Conservation (phyloP, 2,888 invertebrate species). For the Crioceris asparagi region DNA sequence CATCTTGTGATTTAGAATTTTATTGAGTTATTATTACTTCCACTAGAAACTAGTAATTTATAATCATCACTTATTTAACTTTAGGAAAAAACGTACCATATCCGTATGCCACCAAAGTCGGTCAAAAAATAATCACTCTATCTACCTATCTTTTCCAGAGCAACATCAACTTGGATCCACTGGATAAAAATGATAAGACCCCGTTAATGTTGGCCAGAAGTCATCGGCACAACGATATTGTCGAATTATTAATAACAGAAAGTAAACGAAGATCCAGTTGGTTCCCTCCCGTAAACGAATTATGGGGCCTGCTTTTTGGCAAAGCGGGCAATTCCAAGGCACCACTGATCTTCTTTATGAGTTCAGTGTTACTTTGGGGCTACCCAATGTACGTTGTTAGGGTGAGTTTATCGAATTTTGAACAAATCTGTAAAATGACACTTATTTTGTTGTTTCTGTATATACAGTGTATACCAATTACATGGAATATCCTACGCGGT, state of each 20-base stretch:
- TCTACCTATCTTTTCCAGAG: constrained; percentile 46
- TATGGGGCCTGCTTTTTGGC: constrained; percentile 83
- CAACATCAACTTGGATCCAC: constrained; percentile 73
- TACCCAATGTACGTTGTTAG: constrained; percentile 88
- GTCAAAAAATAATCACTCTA: too few species aligned
- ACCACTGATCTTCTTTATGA: constrained; percentile 73
- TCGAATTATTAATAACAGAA: constrained; percentile 69
- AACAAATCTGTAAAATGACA: neutral
- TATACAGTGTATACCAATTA: constrained; percentile 71
- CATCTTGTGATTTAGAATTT: too few species aligned
- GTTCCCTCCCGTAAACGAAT: constrained; percentile 78
- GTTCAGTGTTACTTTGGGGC: constrained; percentile 80
- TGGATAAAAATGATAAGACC: constrained; percentile 87
- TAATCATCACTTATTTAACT: too few species aligned
- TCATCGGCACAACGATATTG: constrained; percentile 76
- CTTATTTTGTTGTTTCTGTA: neutral
- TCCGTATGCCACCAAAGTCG: too few species aligned
- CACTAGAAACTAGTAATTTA: too few species aligned
- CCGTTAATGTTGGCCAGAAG: constrained; percentile 83
- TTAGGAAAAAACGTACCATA: too few species aligned
- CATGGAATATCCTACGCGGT: constrained; percentile 77
- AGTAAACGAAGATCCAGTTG: constrained; percentile 73
- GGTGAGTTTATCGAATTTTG: constrained; percentile 38
- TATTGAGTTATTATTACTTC: too few species aligned
- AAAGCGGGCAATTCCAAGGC: constrained; percentile 87